A percentile compares a stretch with the other conserved stretches of the same genome.
Evolutionary conservation across 2,797 vertebrate genomes (phyloP).

Genomic region (Eleutherodactylus coqui): DNA sequence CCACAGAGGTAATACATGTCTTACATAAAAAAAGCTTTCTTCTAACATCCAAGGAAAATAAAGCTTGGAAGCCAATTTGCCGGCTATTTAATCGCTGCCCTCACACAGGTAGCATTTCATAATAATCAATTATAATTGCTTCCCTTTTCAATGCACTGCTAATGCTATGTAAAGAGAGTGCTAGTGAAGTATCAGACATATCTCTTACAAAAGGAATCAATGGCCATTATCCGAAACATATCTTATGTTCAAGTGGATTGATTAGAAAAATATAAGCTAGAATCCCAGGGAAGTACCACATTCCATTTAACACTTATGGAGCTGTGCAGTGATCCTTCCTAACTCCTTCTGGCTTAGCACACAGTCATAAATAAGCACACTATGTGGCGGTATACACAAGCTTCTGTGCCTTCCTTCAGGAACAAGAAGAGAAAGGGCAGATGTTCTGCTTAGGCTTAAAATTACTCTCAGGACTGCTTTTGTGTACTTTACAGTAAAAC

Average conservation of each 20-base stretch:
- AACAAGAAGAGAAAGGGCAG: neutral
- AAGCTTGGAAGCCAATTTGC: neutral
- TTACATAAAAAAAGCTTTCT: neutral
- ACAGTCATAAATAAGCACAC: no score
- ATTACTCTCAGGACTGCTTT: neutral
- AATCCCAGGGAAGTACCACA: neutral
- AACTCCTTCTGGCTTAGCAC: no score
- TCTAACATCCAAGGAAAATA: neutral
- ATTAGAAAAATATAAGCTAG: neutral
- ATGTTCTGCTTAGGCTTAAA: neutral
- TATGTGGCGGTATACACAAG: no score
- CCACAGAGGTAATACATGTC: neutral
- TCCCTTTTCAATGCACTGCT: neutral
- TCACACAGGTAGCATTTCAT: conserved; percentile 20
- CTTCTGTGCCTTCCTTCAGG: neutral
- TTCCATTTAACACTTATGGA: neutral
- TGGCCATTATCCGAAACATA: conserved; percentile 3
- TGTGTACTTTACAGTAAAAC: no score
- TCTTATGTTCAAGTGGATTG: conserved; percentile 11
- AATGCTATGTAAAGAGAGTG: neutral
- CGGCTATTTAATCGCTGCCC: neutral
- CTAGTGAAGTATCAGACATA: conserved; percentile 13
- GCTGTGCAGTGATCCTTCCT: neutral
- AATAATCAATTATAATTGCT: conserved; percentile 32
- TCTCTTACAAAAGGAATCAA: conserved; percentile 19